Base-by-base conservation (phyloP, 2,888 invertebrate genomes). In the Lasioglossum lativentre region DNA sequence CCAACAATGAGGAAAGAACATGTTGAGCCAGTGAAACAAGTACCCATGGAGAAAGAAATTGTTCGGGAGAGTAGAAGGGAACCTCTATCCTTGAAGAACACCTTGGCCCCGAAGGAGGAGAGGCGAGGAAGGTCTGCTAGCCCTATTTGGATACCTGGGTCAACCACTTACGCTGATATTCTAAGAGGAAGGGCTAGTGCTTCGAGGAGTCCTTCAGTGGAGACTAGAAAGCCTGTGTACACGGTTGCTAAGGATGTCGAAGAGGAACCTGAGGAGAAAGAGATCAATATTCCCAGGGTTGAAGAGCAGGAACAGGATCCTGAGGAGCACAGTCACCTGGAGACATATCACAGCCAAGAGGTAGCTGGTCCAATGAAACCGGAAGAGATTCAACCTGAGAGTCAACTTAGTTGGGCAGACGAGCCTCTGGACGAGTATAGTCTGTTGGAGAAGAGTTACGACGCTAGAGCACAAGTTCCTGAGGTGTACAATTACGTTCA, bases 81-180 rank as follows among this genome's bases (percentile, higher is more conserved):
- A 78, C 59, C 73, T 1, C 2, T 81, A 83, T 23, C 83, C 4
- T 71, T 23, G 23, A 90, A 30, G 76, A 83, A 80, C 12, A 84
- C 78, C 2, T 76, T 95, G 66, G 89, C 89, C 63, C 94, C 94
- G 0, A 86, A 91, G 8, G 93, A 94, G 19, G 91, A 91, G 75
- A 89, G 93, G 14, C 95, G 96, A 72, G 94, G 95, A n/a, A 96
- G 97, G 89, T 97, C 97, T 0, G 96, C 96, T 70, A 97, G 97
- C 94, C 97, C 97, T 27, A 96, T 97, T 93, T 98, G 97, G 97
- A 94, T 96, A 70, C 97, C 97, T 4, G 97, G 97, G 47, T 97
- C 97, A 40, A 96, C 97, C 74, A 97, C 97, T 73, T 98, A 98
- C 94, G 97, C 98, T 74, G 97, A 98, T 95, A 97, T 98, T 88